Evolutionary conservation across 2,113 vertebrate genomes (phyloP).

Genomic region (Leptodactylus fuscus): DNA sequence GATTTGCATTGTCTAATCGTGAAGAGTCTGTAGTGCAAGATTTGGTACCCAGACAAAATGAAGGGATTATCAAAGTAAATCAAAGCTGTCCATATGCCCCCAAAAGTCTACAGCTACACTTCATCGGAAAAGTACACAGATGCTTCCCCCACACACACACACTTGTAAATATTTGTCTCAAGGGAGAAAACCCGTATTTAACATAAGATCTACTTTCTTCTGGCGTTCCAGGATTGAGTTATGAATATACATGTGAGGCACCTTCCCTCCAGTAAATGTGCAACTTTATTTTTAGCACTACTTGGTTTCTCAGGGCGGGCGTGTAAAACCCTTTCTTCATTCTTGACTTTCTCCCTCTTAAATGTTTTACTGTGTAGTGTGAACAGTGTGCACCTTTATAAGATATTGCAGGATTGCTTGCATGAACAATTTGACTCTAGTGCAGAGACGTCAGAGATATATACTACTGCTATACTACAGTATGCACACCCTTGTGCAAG

Average conservation of each 20-base stretch:
- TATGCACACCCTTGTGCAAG: no score
- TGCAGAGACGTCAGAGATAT: no score
- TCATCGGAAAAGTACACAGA: no score
- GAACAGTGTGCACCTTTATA: not conserved
- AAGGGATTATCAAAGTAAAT: no score
- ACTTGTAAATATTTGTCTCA: not conserved
- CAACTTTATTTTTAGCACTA: slow-evolving; percentile 7
- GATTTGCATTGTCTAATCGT: no score
- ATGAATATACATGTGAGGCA: not conserved
- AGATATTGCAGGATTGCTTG: not conserved
- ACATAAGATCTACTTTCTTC: not conserved
- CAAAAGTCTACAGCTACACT: no score
- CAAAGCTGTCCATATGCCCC: no score
- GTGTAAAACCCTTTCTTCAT: not conserved
- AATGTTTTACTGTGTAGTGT: not conserved
- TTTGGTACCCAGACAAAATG: no score
- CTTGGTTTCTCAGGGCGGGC: not conserved
- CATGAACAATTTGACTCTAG: no score
- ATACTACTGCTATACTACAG: no score
- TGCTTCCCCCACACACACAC: no score
- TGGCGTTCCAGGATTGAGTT: not conserved
- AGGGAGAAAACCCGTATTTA: not conserved
- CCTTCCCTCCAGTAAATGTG: not conserved
- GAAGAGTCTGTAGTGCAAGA: no score
- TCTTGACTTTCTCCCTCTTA: not conserved